Evolutionary conservation across 2,888 invertebrate species (phyloP).

Genomic region (Leptopilina syphax): DNA sequence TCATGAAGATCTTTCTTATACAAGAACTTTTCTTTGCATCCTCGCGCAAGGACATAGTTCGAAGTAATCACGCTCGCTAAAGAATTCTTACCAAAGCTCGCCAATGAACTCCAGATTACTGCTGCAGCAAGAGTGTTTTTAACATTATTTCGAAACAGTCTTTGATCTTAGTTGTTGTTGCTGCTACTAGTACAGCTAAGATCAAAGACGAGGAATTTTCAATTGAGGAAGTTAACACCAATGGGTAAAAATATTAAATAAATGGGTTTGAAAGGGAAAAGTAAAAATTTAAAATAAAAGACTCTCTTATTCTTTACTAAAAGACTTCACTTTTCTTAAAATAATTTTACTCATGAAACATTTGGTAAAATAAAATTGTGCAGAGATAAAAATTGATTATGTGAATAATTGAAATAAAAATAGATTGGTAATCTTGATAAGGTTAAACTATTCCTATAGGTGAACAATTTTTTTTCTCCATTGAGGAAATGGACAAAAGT

Average conservation of each 20-base stretch:
- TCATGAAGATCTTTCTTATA: slow-evolving; percentile 36
- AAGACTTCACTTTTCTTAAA: too few relatives aligned
- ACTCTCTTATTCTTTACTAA: too few relatives aligned
- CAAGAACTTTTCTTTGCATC: slow-evolving; percentile 18
- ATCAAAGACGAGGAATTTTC: too few relatives aligned
- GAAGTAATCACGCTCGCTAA: slow-evolving; percentile 10
- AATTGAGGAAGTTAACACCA: too few relatives aligned
- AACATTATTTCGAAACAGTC: neutral
- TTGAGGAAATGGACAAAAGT: slow-evolving; percentile 62
- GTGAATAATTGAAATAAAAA: neutral
- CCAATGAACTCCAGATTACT: slow-evolving; percentile 28
- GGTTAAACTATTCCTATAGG: neutral
- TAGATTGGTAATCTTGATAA: neutral
- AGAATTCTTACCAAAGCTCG: slow-evolving; percentile 10
- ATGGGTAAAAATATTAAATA: too few relatives aligned
- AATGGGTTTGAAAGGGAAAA: too few relatives aligned
- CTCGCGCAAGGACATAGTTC: slow-evolving; percentile 29
- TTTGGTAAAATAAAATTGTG: too few relatives aligned
- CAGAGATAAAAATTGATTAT: too few relatives aligned
- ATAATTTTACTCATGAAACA: too few relatives aligned
- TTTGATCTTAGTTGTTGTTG: neutral
- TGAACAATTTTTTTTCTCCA: slow-evolving; percentile 33
- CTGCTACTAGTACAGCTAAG: too few relatives aligned
- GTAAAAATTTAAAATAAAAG: too few relatives aligned
- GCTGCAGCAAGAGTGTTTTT: slow-evolving; percentile 22